phyloP scores from a whole-genome alignment of 2,113 vertebrate genomes.

The Panurus biarmicus region DNA sequence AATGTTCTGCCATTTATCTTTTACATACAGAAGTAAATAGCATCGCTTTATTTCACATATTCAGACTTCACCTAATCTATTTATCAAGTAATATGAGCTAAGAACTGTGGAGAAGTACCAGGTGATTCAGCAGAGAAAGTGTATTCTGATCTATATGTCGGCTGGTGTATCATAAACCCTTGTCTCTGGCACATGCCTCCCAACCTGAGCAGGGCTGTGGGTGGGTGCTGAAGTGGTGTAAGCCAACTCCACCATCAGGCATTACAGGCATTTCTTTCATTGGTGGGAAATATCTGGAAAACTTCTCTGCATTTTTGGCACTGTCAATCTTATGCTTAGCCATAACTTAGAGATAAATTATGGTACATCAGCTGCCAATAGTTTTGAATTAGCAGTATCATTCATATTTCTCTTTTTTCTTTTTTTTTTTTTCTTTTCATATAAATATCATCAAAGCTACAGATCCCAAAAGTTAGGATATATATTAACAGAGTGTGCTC shows the following conservation, averaged over 20 bases:
- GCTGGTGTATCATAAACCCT: background rate
- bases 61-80: background rate
- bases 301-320: slow-evolving; percentile 66
- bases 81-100: background rate
- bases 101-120: background rate
- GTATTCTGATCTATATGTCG: background rate
- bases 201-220: slow-evolving; percentile 27
- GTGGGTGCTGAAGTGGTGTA: slow-evolving; percentile 25
- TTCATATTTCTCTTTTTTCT: background rate
- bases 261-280: slow-evolving; percentile 72
- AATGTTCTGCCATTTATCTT: background rate
- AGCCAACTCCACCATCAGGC: slow-evolving; percentile 50
- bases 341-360: slow-evolving; percentile 38
- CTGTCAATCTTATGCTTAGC: slow-evolving; percentile 33
- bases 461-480: background rate
- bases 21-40: background rate
- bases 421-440: background rate
- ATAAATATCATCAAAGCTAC: background rate
- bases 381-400: background rate
- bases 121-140: background rate
- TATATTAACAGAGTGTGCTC: background rate
- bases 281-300: slow-evolving; percentile 75
- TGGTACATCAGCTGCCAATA: background rate
- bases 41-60: background rate
- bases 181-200: background rate